Conservation (phyloP, 2,888 invertebrate species). For the Ectemnius lituratus region DNA sequence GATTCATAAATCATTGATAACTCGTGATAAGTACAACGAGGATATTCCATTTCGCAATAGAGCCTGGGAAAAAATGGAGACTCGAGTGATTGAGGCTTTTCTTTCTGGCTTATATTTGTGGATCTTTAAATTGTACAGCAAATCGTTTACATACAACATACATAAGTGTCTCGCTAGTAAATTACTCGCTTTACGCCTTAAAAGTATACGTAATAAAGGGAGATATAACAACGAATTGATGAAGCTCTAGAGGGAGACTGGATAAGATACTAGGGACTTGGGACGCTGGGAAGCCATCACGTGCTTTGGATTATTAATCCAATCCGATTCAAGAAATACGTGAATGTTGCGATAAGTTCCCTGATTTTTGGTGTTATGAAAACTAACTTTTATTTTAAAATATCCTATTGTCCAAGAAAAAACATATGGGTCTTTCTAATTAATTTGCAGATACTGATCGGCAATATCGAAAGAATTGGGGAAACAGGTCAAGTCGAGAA, state of each 20-base stretch:
- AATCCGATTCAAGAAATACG: not conserved
- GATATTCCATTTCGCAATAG: conserved; percentile 7
- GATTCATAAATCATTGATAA: conserved; percentile 31
- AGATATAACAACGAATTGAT: conserved; percentile 35
- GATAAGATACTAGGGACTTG: conserved; percentile 13
- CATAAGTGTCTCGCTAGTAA: conserved; percentile 59
- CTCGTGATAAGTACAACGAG: conserved; percentile 15
- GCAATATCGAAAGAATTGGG: conserved; percentile 6
- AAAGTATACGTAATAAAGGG: conserved; percentile 48
- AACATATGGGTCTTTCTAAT: no score
- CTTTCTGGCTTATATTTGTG: conserved; percentile 55
- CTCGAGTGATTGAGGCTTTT: conserved; percentile 12
- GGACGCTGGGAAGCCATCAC: conserved; percentile 4
- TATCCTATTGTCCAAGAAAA: no score
- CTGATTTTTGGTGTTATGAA: no score
- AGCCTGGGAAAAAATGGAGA: not conserved
- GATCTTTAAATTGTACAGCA: conserved; percentile 63
- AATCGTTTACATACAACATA: conserved; percentile 67
- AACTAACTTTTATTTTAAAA: no score
- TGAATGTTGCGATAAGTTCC: no score
- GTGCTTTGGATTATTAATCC: not conserved
- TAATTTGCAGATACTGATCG: not conserved
- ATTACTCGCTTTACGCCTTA: conserved; percentile 51
- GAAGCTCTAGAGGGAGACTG: conserved; percentile 32
- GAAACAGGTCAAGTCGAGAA: no score